Conservation (phyloP, 1,140 invertebrate genomes). For the Uloborus diversus region DNA sequence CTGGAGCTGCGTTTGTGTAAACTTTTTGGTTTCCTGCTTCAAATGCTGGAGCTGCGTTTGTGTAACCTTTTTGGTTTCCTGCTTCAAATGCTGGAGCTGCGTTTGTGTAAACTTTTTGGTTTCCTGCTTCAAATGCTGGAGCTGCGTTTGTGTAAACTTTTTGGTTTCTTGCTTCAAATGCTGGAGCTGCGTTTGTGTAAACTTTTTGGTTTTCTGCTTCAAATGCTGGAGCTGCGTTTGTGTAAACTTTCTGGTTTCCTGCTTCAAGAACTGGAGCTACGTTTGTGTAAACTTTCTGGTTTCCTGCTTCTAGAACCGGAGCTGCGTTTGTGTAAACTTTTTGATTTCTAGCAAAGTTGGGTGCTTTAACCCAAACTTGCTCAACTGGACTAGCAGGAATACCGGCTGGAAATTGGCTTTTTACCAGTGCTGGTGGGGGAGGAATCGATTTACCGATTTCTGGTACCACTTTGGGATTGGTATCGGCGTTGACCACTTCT, state of each 20-base stretch:
- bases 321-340: not conserved
- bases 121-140: not conserved
- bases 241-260: too few species aligned
- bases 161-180: too few species aligned
- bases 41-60: not conserved
- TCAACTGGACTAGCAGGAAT: constrained; percentile 5
- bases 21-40: too few species aligned
- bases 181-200: not conserved
- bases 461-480: not conserved
- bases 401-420: not conserved
- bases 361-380: constrained; percentile 23
- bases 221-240: not conserved
- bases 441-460: not conserved
- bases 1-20: not conserved
- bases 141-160: not conserved
- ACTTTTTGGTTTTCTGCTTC: too few species aligned
- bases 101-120: too few species aligned
- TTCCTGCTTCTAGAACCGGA: not conserved
- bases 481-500: constrained; percentile 11
- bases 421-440: not conserved
- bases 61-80: too few species aligned
- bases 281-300: too few species aligned
- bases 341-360: too few species aligned
- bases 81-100: not conserved
- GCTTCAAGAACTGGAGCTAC: not conserved